Evolutionary conservation across 2,113 vertebrate species (phyloP), one percentile per base, ranked within the genome.

Genomic region (Dipodomys spectabilis): DNA sequence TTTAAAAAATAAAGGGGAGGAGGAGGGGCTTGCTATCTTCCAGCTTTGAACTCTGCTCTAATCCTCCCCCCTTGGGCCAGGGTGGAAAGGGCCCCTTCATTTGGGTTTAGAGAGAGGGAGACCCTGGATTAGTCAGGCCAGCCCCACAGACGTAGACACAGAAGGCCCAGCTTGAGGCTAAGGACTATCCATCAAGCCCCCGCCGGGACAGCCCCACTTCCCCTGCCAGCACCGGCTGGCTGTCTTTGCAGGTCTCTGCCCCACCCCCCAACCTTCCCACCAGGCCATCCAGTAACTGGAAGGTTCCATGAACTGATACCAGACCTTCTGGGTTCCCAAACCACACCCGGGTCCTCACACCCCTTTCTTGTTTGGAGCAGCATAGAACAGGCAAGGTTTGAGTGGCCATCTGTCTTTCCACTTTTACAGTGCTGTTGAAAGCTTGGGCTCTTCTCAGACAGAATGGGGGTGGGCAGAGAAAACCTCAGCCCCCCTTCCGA

Each of bases 181-280:
- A 96, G 96, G 98, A 97, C 98, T 97, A 97, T 98, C 98, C 98
- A 98, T 98, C 98, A 98, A 65, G 92, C 96, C 98, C 98, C 97
- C 98, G 97, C 98, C 98, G 98, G 98, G 98, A 98, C 98, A 98
- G 49, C 97, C 96, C 97, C 97, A 98, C 98, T 97, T 95, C 97
- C 96, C 93, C 92, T 19, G 93, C 97, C 97, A 89, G 97, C 97
- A 91, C 5, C 93, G 6, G 39, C 62, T 67, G 9, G 86, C 60
- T 67, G 65, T 39, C 73, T 67, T 77, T 77, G 96, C 95, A 92
- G 96, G 96, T 73, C 94, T 83, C 93, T 35, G 44, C 92, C 97
- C 94, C 85, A 64, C 60, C 71, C 57, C 49, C 57, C 25, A 78
- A 0, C 44, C 73, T 69, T 87, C 65, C 27, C 77, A 57, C 22